Base-by-base conservation (phyloP, 2,797 vertebrate species). In the Sandelia bainsii region DNA sequence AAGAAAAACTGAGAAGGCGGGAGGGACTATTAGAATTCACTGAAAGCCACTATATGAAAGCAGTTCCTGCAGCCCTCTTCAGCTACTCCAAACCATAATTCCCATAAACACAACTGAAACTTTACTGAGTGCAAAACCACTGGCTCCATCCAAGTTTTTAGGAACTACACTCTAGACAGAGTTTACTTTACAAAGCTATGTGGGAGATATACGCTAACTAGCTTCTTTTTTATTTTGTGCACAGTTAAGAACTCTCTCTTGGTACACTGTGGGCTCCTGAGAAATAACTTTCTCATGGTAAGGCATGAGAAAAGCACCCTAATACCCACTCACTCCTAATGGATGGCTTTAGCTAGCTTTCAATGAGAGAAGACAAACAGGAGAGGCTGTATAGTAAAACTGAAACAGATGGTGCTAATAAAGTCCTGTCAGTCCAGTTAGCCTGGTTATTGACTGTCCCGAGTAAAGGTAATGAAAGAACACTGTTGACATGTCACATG, bases 361-460 rank as follows among this genome's bases (percentile, higher is more conserved):
- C 89, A 89, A 83, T 87, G 86, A 86, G 83, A 80, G 68, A 83
- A 85, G 91, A 90, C 89, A 90, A n/a, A 90, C 83, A 83, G 83
- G 75, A 89, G 82, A 89, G 83, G 77, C 77, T 87, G 72, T 79
- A 49, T 71, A 87, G 82, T 87, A 91, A 94, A 94, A 88, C 87
- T 69, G 77, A 92, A 93, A 89, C 92, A 94, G 92, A 93, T 94
- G 93, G 81, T 16, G 63, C 85, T 92, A 90, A 93, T 93, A 91
- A 92, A 92, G 86, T 87, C 69, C 80, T 79, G 73, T 80, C 52
- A 50, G 87, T 86, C 83, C 86, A 77, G 87, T 85, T 73, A 64
- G 77, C 46, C 76, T 65, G 53, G 74, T 87, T 86, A 80, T 83
- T 82, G 83, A 89, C 84, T 75, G 77, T 81, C 79, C 80, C 73